Evolutionary conservation across 2,888 invertebrate species (phyloP).

Genomic region (Epiblema foenella): DNA sequence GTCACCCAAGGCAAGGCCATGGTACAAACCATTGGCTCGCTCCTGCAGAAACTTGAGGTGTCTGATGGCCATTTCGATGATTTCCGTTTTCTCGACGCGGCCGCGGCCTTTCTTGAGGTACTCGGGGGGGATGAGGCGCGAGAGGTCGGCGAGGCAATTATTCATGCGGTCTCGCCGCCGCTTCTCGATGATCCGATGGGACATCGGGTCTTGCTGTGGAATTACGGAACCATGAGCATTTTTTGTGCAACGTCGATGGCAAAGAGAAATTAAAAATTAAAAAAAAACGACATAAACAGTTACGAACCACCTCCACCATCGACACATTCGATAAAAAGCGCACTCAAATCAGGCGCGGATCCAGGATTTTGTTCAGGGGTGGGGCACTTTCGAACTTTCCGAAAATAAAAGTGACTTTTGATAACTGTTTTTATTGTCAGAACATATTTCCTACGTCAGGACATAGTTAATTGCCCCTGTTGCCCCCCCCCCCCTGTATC

Average conservation of each 20-base stretch:
- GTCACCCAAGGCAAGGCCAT: conserved; percentile 47
- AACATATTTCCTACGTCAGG: too few relatives aligned
- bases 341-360: too few relatives aligned
- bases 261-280: too few relatives aligned
- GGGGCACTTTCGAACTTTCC: too few relatives aligned
- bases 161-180: conserved; percentile 98
- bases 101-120: conserved; percentile 98
- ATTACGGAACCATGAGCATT: conserved; percentile 42
- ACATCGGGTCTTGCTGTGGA: conserved; percentile 95
- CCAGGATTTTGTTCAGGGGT: too few relatives aligned
- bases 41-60: conserved; percentile 96
- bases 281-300: too few relatives aligned
- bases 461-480: too few relatives aligned
- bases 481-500: too few relatives aligned
- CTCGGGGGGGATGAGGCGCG: conserved; percentile 95
- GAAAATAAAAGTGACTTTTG: too few relatives aligned
- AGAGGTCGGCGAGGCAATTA: conserved; percentile 97
- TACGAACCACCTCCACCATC: too few relatives aligned
- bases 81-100: conserved; percentile 98
- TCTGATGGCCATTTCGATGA: conserved; percentile 98
- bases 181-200: conserved; percentile 99
- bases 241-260: not conserved
- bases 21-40: conserved; percentile 79
- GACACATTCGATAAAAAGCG: too few relatives aligned
- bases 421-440: too few relatives aligned